Evolutionary conservation across 2,113 vertebrate genomes (phyloP).

Genomic region (Martes martes): DNA sequence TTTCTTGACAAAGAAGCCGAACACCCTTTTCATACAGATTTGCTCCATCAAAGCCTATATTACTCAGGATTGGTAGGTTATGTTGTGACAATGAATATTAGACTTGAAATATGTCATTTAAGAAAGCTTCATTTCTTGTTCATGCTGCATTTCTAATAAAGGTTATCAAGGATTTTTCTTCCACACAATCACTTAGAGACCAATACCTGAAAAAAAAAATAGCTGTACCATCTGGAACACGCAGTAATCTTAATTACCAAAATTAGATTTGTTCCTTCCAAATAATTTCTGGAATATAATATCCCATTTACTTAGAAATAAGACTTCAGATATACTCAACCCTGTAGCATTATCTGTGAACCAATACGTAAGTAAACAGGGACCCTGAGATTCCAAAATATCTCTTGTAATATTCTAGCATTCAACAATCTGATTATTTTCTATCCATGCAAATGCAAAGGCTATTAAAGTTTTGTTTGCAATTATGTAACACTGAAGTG

Average conservation of each 20-base stretch:
- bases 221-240: neutral
- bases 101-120: neutral
- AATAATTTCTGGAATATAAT: slow-evolving; percentile 16
- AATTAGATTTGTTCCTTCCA: neutral
- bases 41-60: neutral
- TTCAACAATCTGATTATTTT: neutral
- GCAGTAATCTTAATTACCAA: neutral
- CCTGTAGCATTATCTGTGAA: neutral
- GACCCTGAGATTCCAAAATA: neutral
- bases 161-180: neutral
- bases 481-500: neutral
- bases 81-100: neutral
- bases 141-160: slow-evolving; percentile 2
- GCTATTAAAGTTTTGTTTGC: neutral
- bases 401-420: neutral
- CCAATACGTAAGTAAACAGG: neutral
- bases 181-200: neutral
- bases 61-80: neutral
- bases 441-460: neutral
- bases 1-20: neutral
- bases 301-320: neutral
- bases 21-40: neutral
- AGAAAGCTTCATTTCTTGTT: neutral
- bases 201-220: neutral
- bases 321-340: neutral